Base-by-base conservation (phyloP, 37 sponge, comb jelly and placozoan species). In the Tethya wilhelma region DNA sequence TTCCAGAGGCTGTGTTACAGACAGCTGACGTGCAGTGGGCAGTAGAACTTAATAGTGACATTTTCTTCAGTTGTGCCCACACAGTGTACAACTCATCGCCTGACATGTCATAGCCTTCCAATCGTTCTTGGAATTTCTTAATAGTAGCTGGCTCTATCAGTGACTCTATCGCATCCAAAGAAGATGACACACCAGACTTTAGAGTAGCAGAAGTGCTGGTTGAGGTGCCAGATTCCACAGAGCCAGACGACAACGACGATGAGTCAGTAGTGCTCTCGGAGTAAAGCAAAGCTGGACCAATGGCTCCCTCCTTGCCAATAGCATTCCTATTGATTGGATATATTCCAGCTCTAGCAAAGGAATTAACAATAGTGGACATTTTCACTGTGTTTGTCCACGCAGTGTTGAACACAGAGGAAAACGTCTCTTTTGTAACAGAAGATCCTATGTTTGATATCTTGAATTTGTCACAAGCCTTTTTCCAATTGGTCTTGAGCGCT, bases 361-460 rank as follows among this genome's bases (percentile, higher is more conserved):
- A 29, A 3, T 79, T 79, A 30, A 79, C 79, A 79, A 79, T 67
- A 19, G 68, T 45, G 28, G 68, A 67, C 45, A 66, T 17, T 29
- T 64, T 79, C 1, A 79, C 68, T 7, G 56, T 67, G 41, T 63
- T 37, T 1, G 19, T 29, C 79, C 79, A 79, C 3, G 79, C 79
- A 2, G 65, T 38, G 38, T 79, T 79, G 44, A 79, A 79, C 2
- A 79, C 68, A n/a, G n/a, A 11, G 38, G 79, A 67, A 64, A 66
- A 79, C 38, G 56, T 44, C 38, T 79, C 20, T 29, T 79, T 79
- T 7, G 55, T 66, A 3, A 79, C 56, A 45, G 67, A 26, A 4
- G 26, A 19, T 7, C 66, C 66, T 30, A 64, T 64, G 49, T 71
- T 2, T 38, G 11, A 2, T 41, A 71, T 17, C 2, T 11, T 71